Conservation (phyloP, 2,888 invertebrate species). For the Tuta absoluta region DNA sequence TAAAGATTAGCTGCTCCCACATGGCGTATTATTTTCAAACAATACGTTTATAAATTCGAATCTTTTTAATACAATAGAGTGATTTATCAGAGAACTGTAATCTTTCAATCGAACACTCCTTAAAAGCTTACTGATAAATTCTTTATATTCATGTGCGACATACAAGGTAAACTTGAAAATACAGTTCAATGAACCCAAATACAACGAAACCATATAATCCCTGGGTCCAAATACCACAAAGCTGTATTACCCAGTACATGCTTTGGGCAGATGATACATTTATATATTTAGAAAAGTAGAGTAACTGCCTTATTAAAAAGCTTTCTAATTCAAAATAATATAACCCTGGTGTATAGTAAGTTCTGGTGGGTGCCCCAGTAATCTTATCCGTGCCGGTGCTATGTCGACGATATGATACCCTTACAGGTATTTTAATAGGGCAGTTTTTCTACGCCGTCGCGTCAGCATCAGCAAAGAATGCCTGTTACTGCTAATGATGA, state of each 20-base stretch:
- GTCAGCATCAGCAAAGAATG: constrained; percentile 58
- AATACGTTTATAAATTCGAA: constrained; percentile 7
- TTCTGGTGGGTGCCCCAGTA: too few relatives aligned
- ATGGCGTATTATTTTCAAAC: constrained; percentile 6
- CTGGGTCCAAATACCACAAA: too few relatives aligned
- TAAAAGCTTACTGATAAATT: neutral
- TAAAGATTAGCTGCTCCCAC: constrained; percentile 6
- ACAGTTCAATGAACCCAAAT: neutral
- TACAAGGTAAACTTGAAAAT: neutral
- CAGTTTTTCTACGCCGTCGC: constrained; percentile 50
- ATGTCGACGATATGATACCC: constrained; percentile 28
- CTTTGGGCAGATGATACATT: too few relatives aligned
- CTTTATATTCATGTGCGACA: constrained; percentile 5
- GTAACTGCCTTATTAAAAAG: too few relatives aligned
- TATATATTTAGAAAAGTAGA: too few relatives aligned
- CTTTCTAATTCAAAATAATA: too few relatives aligned
- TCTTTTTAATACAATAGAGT: neutral
- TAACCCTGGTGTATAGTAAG: too few relatives aligned
- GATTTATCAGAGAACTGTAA: constrained; percentile 6
- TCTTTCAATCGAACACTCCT: constrained; percentile 6
- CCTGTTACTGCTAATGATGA: constrained; percentile 63
- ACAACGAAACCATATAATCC: neutral
- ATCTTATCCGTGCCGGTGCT: neutral
- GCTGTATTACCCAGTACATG: neutral
- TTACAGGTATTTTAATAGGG: constrained; percentile 53